Base-by-base conservation (phyloP, 2,113 vertebrate genomes). In the Aplodontia rufa region DNA sequence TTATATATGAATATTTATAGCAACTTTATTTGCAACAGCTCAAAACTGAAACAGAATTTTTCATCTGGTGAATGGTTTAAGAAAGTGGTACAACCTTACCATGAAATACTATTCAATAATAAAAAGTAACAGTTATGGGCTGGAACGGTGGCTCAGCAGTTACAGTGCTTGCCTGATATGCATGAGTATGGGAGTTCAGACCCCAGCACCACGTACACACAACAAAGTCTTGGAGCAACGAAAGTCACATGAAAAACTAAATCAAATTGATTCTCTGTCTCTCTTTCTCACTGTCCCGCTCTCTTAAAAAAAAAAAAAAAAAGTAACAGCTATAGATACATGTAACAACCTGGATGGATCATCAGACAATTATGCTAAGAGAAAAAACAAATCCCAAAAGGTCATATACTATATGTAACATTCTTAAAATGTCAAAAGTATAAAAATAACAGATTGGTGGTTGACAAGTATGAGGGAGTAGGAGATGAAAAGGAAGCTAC, bases 361-460 rank as follows among this genome's bases (percentile, higher is more conserved):
- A 30, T 64, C 30, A 78, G 49, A 64, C 17, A 84, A 94, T 74
- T n/a, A 74, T 37, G 8, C 16, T 64, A 28, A 24, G 8, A 69
- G 87, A 83, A 83, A 66, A 62, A 79, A 89, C 62, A 49, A 83
- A 66, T 68, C 62, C 81, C 60, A 66, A 84, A 87, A 91, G 30
- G 47, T 64, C 47, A 47, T 6, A 83, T 17, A 88, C 9, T 55
- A 5, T 82, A 51, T n/a, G 5, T 26, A 66, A 92, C 0, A 87
- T 28, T 14, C 58, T 75, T 45, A 37, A 94, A 79, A 62, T 42
- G 51, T 49, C 3, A 47, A 78, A 74, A 83, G 68, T 68, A 83
- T 3, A 95, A 51, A 89, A 71, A 91, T 58, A 62, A 22, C 7
- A 53, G 68, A n/a, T 28, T 14, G 58, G 58, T 37, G 32, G 60